These are phyloP conservation scores for Anisognathus igniventris DNA, from an alignment of 2,797 vertebrate genomes.

Conservation along the genomic window DNA sequence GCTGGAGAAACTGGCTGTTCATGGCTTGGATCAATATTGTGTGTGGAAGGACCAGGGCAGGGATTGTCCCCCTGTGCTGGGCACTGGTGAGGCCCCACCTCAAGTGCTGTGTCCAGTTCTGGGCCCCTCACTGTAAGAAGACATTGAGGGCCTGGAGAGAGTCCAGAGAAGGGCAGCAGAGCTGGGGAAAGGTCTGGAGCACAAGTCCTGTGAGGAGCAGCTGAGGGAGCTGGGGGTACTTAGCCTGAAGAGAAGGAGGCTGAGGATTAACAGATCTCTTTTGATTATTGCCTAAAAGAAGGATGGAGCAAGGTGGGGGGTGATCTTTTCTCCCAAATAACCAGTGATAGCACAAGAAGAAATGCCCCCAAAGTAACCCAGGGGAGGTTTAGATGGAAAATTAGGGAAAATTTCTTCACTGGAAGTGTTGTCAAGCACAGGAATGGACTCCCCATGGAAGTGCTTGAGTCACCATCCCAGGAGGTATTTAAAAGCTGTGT, in stretches of 20 bases:
- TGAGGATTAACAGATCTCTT: background rate
- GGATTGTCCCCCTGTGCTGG: rapidly evolving
- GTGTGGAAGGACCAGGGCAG: rapidly evolving
- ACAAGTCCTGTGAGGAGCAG: background rate
- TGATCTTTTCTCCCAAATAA: background rate
- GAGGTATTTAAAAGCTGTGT: background rate
- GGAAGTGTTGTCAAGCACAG: background rate
- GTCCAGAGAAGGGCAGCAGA: background rate
- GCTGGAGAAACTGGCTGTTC: background rate
- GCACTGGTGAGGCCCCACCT: background rate
- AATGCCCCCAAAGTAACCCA: background rate
- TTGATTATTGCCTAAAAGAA: background rate
- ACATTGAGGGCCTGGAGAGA: rapidly evolving
- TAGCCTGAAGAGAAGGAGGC: background rate
- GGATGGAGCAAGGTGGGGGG: background rate
- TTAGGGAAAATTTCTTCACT: background rate
- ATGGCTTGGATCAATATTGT: background rate
- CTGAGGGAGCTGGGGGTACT: background rate
- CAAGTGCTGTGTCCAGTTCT: rapidly evolving
- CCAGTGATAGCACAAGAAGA: background rate
- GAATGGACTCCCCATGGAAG: background rate
- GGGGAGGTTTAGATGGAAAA: background rate
- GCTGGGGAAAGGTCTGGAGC: background rate
- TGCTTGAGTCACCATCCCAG: background rate
- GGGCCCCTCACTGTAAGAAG: rapidly evolving